Conservation (phyloP, 2,113 vertebrate genomes). For the Cariama cristata region DNA sequence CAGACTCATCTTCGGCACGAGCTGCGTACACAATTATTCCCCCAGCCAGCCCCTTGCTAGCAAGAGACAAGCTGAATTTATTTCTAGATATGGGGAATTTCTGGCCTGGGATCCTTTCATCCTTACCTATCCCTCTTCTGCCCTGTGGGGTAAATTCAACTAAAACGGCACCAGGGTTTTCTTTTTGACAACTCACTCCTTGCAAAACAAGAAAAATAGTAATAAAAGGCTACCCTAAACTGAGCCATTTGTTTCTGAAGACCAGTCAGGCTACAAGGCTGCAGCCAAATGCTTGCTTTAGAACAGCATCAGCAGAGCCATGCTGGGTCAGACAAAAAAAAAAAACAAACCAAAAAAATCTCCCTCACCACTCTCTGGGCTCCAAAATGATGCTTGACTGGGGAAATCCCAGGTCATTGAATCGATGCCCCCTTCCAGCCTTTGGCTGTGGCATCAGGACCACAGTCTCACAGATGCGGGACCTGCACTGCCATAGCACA, state of each 20-base stretch:
- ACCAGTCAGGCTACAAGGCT: background rate
- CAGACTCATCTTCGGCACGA: background rate
- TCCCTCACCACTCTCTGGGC: background rate
- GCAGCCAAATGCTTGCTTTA: background rate
- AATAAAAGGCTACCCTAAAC: background rate
- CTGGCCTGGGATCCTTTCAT: background rate
- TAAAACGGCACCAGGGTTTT: background rate
- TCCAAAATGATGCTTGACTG: background rate
- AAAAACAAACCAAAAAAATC: too few species aligned
- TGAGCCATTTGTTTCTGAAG: background rate
- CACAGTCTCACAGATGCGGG: fast-evolving
- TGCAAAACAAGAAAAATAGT: background rate
- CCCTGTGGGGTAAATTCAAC: background rate
- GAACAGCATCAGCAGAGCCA: background rate
- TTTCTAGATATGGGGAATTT: background rate
- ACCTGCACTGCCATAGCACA: background rate
- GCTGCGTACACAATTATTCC: background rate
- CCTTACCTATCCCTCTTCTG: background rate
- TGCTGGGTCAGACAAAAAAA: background rate
- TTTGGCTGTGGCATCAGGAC: background rate
- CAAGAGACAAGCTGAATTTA: background rate
- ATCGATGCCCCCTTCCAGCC: background rate
- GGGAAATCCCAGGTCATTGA: background rate
- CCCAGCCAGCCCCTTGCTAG: too few species aligned
- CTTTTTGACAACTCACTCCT: background rate